These are phyloP conservation scores for Bembecia ichneumoniformis DNA, from an alignment of 2,888 invertebrate species.

Conservation along the genomic window DNA sequence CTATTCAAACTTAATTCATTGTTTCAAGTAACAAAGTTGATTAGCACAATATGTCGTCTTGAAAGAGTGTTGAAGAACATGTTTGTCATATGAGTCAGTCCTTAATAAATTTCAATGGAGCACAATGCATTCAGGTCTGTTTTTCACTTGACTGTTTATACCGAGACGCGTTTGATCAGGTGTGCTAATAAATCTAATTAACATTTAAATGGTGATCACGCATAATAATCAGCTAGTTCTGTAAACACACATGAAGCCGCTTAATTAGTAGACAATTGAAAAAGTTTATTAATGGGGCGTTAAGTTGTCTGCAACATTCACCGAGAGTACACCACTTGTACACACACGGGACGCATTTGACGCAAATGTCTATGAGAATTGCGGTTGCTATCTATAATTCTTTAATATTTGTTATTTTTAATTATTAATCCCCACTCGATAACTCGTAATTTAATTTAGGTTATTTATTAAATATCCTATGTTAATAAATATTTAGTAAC, in stretches of 20 bases:
- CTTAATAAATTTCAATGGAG: conserved; percentile 22
- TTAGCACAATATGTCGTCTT: background rate
- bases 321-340: conserved; percentile 45
- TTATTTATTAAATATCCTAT: too few relatives aligned
- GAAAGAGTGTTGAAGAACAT: conserved; percentile 12
- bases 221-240: conserved; percentile 65
- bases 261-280: conserved; percentile 62
- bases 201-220: conserved; percentile 70
- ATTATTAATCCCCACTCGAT: too few relatives aligned
- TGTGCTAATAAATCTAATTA: conserved; percentile 64
- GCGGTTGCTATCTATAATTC: too few relatives aligned
- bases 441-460: too few relatives aligned
- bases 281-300: conserved; percentile 45
- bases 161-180: conserved; percentile 49
- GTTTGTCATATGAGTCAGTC: conserved; percentile 24
- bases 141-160: conserved; percentile 30
- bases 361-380: conserved; percentile 19
- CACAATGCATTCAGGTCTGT: conserved; percentile 20
- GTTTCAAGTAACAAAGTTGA: background rate
- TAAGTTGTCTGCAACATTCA: conserved; percentile 42
- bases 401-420: too few relatives aligned
- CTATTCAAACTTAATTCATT: background rate
- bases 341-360: conserved; percentile 34
- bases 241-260: conserved; percentile 50
- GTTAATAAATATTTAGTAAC: too few relatives aligned